A percentile compares a stretch with the other conserved stretches of the same genome.
phyloP scores from a whole-genome alignment of 2,797 vertebrate genomes.

The Bradypodion ventrale region DNA sequence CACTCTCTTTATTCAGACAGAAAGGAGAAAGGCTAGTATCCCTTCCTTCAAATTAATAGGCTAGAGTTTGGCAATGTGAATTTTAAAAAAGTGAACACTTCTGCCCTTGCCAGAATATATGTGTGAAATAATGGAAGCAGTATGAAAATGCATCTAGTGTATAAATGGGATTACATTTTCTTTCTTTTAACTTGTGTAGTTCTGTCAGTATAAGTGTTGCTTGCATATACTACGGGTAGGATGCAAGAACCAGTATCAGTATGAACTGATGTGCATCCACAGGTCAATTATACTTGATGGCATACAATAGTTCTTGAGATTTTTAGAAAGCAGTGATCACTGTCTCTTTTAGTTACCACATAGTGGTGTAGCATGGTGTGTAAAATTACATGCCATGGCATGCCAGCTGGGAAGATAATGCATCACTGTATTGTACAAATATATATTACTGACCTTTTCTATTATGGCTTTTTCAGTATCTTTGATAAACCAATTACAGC shows the following conservation, averaged over 20 bases:
- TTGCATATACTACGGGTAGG: slow-evolving; percentile 46
- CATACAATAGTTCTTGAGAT: slow-evolving; percentile 35
- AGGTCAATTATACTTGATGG: slow-evolving; percentile 42
- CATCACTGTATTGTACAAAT: slow-evolving; percentile 48
- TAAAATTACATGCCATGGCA: slow-evolving; percentile 46
- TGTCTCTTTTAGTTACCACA: slow-evolving; percentile 42
- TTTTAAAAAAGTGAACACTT: background rate
- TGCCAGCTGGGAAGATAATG: slow-evolving; percentile 47
- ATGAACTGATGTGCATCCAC: slow-evolving; percentile 38
- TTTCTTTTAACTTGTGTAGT: slow-evolving; percentile 63
- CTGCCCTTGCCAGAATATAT: background rate
- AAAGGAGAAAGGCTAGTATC: slow-evolving; percentile 46
- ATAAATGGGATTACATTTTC: slow-evolving; percentile 37
- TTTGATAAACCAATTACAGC: slow-evolving; percentile 67
- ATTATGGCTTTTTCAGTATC: slow-evolving; percentile 58
- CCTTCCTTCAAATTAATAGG: slow-evolving; percentile 61
- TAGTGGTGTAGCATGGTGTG: slow-evolving; percentile 43
- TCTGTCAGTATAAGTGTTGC: slow-evolving; percentile 52
- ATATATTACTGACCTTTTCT: slow-evolving; percentile 54
- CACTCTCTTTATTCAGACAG: slow-evolving; percentile 13
- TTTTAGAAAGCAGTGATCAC: slow-evolving; percentile 34
- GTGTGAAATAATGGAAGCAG: background rate
- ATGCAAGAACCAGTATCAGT: slow-evolving; percentile 52
- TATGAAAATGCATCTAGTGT: background rate
- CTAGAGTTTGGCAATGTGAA: slow-evolving; percentile 57